phyloP scores from a whole-genome alignment of 2,113 vertebrate genomes.

The Zingel zingel region DNA sequence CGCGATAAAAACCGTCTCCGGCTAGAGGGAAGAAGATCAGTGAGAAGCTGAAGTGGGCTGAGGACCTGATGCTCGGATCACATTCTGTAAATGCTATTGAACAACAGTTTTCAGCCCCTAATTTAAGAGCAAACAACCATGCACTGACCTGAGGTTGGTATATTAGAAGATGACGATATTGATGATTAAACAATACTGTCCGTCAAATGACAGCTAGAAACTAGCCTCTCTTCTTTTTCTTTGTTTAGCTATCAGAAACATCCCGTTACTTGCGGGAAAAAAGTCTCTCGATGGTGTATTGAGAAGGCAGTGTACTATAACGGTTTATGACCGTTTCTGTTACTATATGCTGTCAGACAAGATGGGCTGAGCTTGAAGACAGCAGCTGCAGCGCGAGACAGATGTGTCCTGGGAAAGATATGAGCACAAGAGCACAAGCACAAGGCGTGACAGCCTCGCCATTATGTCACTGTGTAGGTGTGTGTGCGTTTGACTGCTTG shows the following conservation, averaged over 20 bases:
- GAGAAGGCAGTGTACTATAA: slow-evolving; percentile 10
- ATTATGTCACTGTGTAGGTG: slow-evolving; percentile 10
- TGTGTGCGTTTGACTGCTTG: neutral
- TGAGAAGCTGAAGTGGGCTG: no score
- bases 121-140: neutral
- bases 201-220: neutral
- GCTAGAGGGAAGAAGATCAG: no score
- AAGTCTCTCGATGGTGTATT: slow-evolving; percentile 11
- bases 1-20: no score
- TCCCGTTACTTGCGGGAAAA: neutral
- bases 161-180: neutral
- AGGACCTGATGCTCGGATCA: neutral
- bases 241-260: neutral
- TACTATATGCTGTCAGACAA: slow-evolving; percentile 11
- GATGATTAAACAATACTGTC: neutral
- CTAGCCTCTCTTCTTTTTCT: neutral
- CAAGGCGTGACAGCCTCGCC: slow-evolving; percentile 9
- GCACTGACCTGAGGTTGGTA: neutral
- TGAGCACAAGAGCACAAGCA: slow-evolving; percentile 37
- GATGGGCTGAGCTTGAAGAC: slow-evolving; percentile 27
- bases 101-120: neutral
- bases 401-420: slow-evolving; percentile 46
- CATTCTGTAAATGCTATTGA: neutral
- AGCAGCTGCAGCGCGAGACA: slow-evolving; percentile 46
- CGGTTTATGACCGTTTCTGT: slow-evolving; percentile 36